Evolutionary conservation across 2,113 vertebrate genomes (phyloP).

Genomic region (Pavo muticus): DNA sequence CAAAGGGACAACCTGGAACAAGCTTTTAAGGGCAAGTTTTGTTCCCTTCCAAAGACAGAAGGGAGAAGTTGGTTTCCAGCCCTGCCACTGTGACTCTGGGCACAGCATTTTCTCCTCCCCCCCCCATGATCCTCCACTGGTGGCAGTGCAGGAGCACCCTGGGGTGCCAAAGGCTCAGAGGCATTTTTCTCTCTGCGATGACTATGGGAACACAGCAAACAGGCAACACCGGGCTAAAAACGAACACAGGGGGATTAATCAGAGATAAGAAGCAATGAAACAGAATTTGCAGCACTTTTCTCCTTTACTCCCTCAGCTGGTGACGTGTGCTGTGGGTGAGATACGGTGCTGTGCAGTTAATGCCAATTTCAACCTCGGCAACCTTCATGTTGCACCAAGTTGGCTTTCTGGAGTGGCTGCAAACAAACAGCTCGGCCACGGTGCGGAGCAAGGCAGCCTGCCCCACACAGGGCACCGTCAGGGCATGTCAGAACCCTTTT

Average conservation of each 20-base stretch:
- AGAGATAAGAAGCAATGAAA: constrained; percentile 16
- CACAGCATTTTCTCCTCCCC: not conserved
- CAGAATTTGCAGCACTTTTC: not conserved
- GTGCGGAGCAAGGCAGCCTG: not conserved
- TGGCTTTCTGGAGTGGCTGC: not conserved
- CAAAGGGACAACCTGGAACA: not conserved
- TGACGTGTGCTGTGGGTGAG: not conserved
- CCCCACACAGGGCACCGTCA: not conserved
- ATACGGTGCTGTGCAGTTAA: not conserved
- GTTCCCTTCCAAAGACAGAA: not conserved
- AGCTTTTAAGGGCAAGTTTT: not conserved
- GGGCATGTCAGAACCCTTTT: not conserved
- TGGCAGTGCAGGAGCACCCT: not conserved
- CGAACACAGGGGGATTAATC: constrained; percentile 41
- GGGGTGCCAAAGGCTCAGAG: not conserved
- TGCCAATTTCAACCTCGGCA: not conserved
- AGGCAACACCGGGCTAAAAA: constrained; percentile 7
- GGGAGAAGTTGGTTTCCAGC: not conserved
- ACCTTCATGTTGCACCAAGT: not conserved
- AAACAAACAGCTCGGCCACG: not conserved
- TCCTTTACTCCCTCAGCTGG: not conserved
- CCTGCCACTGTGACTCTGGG: accelerated
- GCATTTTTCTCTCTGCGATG: not conserved
- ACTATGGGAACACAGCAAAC: not conserved
- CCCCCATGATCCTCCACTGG: not conserved